Conservation (phyloP, 2,797 vertebrate species). For the Enteromius anoplus region DNA sequence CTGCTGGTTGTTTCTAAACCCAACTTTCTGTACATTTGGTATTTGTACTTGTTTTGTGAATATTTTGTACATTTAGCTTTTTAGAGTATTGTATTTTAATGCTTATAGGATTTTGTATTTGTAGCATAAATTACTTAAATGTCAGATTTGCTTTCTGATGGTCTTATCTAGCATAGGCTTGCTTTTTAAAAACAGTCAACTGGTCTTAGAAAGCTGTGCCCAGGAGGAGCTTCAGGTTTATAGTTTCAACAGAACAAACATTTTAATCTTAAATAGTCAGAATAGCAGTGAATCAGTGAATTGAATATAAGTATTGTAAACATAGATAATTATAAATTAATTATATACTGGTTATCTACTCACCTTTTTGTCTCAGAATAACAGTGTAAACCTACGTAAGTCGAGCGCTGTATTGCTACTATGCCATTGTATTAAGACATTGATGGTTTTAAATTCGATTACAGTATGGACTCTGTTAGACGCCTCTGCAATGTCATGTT, state of each 20-base stretch:
- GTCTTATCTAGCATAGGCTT: background rate
- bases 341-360: background rate
- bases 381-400: background rate
- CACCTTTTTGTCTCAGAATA: slow-evolving; percentile 14
- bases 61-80: slow-evolving; percentile 54
- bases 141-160: slow-evolving; percentile 15
- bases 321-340: background rate
- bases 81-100: slow-evolving; percentile 48
- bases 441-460: background rate
- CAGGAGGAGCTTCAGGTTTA: background rate
- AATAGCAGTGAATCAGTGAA: background rate
- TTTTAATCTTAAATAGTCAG: background rate
- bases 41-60: slow-evolving; percentile 31
- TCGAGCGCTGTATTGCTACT: background rate
- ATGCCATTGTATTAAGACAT: slow-evolving; percentile 14
- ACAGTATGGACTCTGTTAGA: background rate
- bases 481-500: slow-evolving; percentile 2
- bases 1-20: background rate
- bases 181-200: background rate
- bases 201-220: background rate
- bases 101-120: slow-evolving; percentile 44
- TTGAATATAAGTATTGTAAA: background rate
- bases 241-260: background rate
- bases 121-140: slow-evolving; percentile 16
- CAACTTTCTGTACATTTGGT: slow-evolving; percentile 33